Base-by-base conservation (phyloP, 2,113 vertebrate species). In the Urocitellus parryii region DNA sequence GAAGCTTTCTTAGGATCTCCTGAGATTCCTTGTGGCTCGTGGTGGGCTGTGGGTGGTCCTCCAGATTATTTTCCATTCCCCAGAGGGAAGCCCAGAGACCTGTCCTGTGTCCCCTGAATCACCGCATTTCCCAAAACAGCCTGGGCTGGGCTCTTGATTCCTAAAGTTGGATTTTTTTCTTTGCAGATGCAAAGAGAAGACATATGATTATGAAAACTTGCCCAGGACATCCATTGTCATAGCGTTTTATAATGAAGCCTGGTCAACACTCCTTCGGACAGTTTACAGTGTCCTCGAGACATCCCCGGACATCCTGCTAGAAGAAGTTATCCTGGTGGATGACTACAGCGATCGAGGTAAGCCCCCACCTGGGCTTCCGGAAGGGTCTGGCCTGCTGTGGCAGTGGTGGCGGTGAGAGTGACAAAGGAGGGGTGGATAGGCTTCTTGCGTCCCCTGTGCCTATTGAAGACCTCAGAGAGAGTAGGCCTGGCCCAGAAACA, bases 261-360 rank as follows among this genome's bases (percentile, higher is more conserved):
- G 99, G 99, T 99, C 99, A 90, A 99, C 99, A 0, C 98, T 99
- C 95, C 98, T 99, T 91, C 98, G 99, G 96, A 99, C 99, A 1
- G 99, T 99, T 77, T 99, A 99, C 95, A 99, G 99, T 37, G 99
- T 99, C 94, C 99, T 99, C 48, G 99, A 99, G 98, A 99, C 99
- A 0, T 99, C 99, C 39, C 99, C 99, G 0, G 99, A 99, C 97
- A 98, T 99, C 81, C 98, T 99, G 89, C 98, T 99, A 83, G 99
- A 98, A 78, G 99, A 99, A 98, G 80, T 99, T 95, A 99, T 99
- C 96, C 98, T 99, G 65, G 99, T 99, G 70, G 99, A 99, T 96
- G 99, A 99, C 98, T 99, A 99, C 96, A 99, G 99, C 63, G 99
- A 99, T 32, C 98, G 99, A 99, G 99, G 99, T 99, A 91, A 96